Conservation (phyloP, 2,797 vertebrate genomes). For the Sebastiscus tertius region DNA sequence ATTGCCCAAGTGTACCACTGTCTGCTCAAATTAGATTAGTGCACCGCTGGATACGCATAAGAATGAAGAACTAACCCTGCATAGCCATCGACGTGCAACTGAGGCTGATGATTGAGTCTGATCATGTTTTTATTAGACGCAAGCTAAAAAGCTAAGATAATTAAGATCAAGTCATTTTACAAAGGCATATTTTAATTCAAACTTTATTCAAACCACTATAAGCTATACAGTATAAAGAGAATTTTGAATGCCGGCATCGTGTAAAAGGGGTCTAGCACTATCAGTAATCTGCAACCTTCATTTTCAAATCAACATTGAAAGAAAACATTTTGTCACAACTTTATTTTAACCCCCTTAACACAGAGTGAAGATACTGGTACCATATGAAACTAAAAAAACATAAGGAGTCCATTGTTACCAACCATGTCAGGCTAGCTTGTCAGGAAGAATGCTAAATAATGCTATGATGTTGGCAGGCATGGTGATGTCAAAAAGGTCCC, state of each 20-base stretch:
- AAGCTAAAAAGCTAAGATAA: background rate
- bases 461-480: too few relatives aligned
- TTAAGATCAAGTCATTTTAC: background rate
- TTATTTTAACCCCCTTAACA: background rate
- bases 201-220: background rate
- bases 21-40: conserved; percentile 44
- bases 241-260: background rate
- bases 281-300: background rate
- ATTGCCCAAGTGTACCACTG: conserved; percentile 58
- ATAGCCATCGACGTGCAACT: background rate
- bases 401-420: too few relatives aligned
- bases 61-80: background rate
- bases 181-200: background rate
- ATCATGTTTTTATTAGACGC: background rate
- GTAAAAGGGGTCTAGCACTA: background rate
- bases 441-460: too few relatives aligned
- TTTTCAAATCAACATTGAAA: background rate
- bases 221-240: background rate
- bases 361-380: too few relatives aligned
- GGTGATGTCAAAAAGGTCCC: too few relatives aligned
- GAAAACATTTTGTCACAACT: background rate
- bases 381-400: too few relatives aligned
- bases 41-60: conserved; percentile 13
- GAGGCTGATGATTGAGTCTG: conserved; percentile 1
- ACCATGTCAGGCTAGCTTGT: too few relatives aligned